These are phyloP conservation scores for Pedicia rivosa DNA, from an alignment of 2,888 invertebrate species.

Conservation along the genomic window DNA sequence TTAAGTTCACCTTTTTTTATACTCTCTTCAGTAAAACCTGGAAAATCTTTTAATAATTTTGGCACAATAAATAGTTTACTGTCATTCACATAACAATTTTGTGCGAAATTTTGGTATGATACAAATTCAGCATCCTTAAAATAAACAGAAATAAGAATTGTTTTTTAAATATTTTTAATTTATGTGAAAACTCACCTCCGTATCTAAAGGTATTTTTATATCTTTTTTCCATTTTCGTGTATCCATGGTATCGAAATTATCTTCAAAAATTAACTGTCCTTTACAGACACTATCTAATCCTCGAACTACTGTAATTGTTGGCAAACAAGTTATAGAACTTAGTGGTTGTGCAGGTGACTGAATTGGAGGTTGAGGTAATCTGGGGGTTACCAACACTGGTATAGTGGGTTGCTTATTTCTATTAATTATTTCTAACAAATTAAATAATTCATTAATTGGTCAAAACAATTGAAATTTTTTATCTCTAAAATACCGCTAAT, in stretches of 20 bases:
- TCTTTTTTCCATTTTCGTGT: constrained; percentile 38
- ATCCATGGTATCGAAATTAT: constrained; percentile 37
- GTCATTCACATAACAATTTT: constrained; percentile 22
- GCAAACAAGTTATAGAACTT: constrained; percentile 6
- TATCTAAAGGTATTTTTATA: constrained; percentile 35
- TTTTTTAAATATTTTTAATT: too few species aligned
- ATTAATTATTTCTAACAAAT: background rate
- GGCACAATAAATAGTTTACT: constrained; percentile 27
- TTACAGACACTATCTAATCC: constrained; percentile 31
- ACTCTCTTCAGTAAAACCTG: constrained; percentile 15
- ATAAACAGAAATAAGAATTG: too few species aligned
- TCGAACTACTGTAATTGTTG: constrained; percentile 20
- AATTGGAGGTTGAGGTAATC: too few species aligned
- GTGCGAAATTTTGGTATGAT: constrained; percentile 25
- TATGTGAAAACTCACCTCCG: constrained; percentile 17
- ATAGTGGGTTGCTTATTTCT: background rate
- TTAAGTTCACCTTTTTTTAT: constrained; percentile 23
- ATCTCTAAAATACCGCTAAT: background rate
- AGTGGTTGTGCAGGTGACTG: too few species aligned
- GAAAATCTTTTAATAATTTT: constrained; percentile 18
- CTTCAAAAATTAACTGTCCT: constrained; percentile 50
- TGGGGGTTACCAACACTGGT: background rate
- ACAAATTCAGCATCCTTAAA: constrained; percentile 31
- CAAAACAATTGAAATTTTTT: too few species aligned
- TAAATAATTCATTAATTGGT: too few species aligned